These are phyloP conservation scores for Plagodis pulveraria DNA, from an alignment of 2,888 invertebrate genomes.

Conservation along the genomic window DNA sequence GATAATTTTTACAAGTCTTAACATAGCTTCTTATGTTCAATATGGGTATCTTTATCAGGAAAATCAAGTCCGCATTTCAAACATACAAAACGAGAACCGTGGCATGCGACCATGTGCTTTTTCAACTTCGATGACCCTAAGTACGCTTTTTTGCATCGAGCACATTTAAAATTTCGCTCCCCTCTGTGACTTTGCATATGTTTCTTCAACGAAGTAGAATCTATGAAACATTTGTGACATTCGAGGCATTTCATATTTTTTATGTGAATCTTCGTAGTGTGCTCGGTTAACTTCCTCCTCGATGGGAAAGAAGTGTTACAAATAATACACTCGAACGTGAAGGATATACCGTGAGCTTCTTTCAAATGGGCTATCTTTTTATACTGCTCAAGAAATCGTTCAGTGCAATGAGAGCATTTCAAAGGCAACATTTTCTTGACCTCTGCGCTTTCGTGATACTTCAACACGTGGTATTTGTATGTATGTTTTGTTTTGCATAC, in stretches of 20 bases:
- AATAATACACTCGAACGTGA: neutral
- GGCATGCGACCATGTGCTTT: neutral
- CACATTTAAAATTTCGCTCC: slow-evolving; percentile 4
- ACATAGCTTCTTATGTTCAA: neutral
- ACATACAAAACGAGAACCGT: neutral
- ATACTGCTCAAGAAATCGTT: slow-evolving; percentile 2
- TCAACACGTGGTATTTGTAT: neutral
- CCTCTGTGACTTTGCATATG: neutral
- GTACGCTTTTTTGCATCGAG: slow-evolving; percentile 41
- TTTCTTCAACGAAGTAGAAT: neutral
- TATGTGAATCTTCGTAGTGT: neutral
- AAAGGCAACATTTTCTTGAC: neutral
- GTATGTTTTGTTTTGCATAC: neutral
- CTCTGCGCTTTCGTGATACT: neutral
- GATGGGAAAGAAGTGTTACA: neutral
- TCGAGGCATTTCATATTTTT: neutral
- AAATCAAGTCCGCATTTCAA: neutral
- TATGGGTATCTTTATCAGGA: neutral
- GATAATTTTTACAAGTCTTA: neutral
- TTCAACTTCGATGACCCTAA: slow-evolving; percentile 8
- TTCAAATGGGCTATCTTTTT: slow-evolving; percentile 1
- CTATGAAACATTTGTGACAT: neutral
- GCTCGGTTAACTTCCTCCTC: neutral
- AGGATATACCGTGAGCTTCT: neutral
- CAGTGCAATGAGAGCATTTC: neutral